Evolutionary conservation across 2,797 vertebrate genomes (phyloP).

Genomic region (Mus caroli): DNA sequence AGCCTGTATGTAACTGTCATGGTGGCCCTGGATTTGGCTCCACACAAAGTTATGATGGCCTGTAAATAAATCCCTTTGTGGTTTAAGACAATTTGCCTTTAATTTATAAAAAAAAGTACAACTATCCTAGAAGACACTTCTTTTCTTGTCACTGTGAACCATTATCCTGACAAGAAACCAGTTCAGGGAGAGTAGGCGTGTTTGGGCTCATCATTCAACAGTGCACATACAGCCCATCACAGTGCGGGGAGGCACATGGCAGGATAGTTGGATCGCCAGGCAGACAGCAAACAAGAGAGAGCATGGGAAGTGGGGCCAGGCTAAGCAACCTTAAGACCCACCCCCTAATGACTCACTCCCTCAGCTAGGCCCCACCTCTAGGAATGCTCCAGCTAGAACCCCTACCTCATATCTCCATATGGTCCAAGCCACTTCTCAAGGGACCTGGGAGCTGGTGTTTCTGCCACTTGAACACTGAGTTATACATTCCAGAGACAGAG

Average conservation of each 20-base stretch:
- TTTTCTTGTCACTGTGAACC: background rate
- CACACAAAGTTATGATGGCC: background rate
- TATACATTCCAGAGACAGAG: background rate
- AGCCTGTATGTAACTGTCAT: background rate
- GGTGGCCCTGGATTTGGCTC: background rate
- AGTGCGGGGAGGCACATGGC: accelerated
- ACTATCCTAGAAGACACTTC: background rate
- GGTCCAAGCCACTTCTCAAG: background rate
- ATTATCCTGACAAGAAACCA: background rate
- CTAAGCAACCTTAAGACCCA: background rate
- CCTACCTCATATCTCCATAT: background rate
- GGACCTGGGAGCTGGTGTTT: background rate
- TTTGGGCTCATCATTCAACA: background rate
- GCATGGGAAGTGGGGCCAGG: background rate
- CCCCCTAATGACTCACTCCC: background rate
- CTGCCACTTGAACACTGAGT: background rate
- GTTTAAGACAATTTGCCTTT: background rate
- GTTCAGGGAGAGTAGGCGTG: background rate
- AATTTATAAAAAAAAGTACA: background rate
- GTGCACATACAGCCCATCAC: background rate
- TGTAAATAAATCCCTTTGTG: background rate
- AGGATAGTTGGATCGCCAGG: background rate
- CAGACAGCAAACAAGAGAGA: background rate
- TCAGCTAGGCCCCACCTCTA: background rate
- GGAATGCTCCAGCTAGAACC: background rate